Conservation (phyloP, 2,797 vertebrate species). For the Pangasius macronema region DNA sequence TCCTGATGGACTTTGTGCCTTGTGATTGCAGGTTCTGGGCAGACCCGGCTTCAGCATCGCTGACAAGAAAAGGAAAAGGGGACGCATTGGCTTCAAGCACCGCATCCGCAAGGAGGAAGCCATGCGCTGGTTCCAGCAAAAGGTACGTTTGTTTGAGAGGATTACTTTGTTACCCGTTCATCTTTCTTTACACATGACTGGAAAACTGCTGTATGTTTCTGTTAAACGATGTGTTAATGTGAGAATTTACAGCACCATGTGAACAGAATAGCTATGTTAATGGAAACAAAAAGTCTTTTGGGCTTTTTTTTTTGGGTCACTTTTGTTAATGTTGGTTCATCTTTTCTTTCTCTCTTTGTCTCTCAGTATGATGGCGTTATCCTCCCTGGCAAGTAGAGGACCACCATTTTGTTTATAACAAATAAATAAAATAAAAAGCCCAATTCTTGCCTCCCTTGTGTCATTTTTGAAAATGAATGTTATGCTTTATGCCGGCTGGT, state of each 20-base stretch:
- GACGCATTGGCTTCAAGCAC: slow-evolving; percentile 94
- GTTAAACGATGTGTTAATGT: too few species aligned
- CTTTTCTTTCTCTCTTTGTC: slow-evolving; percentile 21
- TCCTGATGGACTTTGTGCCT: background rate
- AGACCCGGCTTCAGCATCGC: slow-evolving; percentile 97
- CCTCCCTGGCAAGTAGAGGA: slow-evolving; percentile 94
- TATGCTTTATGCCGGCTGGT: background rate
- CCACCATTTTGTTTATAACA: slow-evolving; percentile 75
- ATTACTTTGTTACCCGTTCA: background rate
- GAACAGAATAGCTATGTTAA: background rate
- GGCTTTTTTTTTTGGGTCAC: background rate
- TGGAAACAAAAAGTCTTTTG: background rate
- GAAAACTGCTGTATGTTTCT: background rate
- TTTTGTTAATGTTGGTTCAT: background rate
- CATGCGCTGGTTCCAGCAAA: slow-evolving; percentile 99
- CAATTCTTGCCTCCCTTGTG: background rate
- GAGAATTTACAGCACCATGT: too few species aligned
- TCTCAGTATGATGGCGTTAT: slow-evolving; percentile 98
- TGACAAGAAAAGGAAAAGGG: slow-evolving; percentile 94
- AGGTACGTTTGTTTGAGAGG: slow-evolving; percentile 71
- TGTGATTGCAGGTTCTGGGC: slow-evolving; percentile 86
- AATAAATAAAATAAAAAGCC: slow-evolving; percentile 74
- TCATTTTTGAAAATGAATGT: background rate
- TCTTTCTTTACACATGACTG: background rate
- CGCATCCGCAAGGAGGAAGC: slow-evolving; percentile 97